Evolutionary conservation across 2,888 invertebrate species (phyloP), one percentile per base, ranked within the genome.

Genomic region (Meiosimyza decipiens): DNA sequence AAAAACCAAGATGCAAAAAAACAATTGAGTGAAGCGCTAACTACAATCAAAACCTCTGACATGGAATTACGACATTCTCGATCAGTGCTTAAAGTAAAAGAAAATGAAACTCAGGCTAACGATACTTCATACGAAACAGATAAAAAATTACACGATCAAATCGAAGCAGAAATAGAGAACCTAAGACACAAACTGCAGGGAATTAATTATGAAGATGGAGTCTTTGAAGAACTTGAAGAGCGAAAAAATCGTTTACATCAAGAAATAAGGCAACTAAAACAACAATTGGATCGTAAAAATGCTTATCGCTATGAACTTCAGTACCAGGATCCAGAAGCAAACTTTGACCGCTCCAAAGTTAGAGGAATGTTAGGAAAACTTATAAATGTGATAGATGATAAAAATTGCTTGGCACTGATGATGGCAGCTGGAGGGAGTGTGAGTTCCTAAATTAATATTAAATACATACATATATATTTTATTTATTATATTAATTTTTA

Each of bases 381-480:
- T 76, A 90, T 99, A 71, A 89, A 90, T 52, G 90, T 97, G 0
- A 90, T 89, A 71, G 93, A 97, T 83, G 89, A 90, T 3, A 86
- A 86, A 33, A 90, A 92, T 82, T 92, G 92, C 69, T 91, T 92
- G 62, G 98, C 98, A 3, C 86, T 98, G 71, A 96, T 97, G 85
- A 92, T 93, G 18, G 93, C 93, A 11, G 96, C 95, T 16, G 96
- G 96, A 9, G 94, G 93, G 74, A 91, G 90, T 89, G 96, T 96
- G 86, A 87, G 89, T 87, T 28, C 40, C 3, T 40, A 9, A 40
- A 2, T 1, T 4, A 15, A 12, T 5, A 57, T 49, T 9, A 28
- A 0, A 22, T 9, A 18, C 5, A 12, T 71, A 22, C 47, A 54
- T 50, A 11, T 28, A 52, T 51, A 57, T 22, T 64, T 65, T 47